Percentiles rank a stretch among this genome's conserved stretches.
Evolutionary conservation across 2,797 vertebrate species (phyloP).

Genomic region (Propithecus perrieri): DNA sequence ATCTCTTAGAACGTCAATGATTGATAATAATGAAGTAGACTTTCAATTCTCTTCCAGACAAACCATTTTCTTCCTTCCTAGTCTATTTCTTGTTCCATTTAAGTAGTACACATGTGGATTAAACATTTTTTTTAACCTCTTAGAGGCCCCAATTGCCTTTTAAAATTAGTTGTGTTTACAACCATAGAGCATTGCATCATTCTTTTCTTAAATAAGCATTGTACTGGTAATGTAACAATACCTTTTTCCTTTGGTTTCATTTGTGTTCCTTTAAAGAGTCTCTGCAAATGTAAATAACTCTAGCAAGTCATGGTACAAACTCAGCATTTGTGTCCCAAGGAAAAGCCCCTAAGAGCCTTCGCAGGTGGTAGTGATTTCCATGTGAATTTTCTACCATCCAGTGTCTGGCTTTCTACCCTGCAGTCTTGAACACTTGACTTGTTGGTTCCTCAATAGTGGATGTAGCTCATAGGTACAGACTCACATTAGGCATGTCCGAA

Average conservation of each 20-base stretch:
- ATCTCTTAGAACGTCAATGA: slow-evolving; percentile 55
- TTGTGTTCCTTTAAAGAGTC: neutral
- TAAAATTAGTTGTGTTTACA: neutral
- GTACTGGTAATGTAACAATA: neutral
- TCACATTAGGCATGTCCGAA: neutral
- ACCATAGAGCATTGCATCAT: neutral
- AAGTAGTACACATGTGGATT: slow-evolving; percentile 10
- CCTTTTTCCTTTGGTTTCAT: neutral
- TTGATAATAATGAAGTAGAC: slow-evolving; percentile 61
- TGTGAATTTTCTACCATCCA: neutral
- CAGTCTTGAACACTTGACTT: neutral
- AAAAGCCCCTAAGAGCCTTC: neutral
- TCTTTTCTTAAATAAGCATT: neutral
- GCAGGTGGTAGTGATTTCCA: neutral
- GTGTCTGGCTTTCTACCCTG: neutral
- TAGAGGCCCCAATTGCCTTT: neutral
- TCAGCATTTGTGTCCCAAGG: neutral
- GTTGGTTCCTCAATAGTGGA: neutral
- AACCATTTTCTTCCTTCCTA: slow-evolving; percentile 56
- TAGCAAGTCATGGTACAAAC: neutral
- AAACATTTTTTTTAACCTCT: neutral
- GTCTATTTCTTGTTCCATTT: slow-evolving; percentile 69
- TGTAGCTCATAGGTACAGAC: neutral
- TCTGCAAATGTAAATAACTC: neutral
- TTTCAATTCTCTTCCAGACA: slow-evolving; percentile 65